Base-by-base conservation (phyloP, 1,140 invertebrate species). In the Zaprionus kolodkinae region DNA sequence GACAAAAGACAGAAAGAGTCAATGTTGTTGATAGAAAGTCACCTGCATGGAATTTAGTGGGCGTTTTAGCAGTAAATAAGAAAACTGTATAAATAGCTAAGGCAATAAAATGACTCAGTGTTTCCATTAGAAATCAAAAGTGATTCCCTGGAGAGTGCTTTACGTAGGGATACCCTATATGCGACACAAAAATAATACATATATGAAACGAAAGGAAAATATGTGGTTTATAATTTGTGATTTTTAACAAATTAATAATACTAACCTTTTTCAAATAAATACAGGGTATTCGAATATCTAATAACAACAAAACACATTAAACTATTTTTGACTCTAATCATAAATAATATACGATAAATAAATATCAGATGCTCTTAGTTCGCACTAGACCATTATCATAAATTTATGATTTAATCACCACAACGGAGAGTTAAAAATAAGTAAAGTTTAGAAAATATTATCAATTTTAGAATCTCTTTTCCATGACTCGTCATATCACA, bases 391-490 rank as follows among this genome's bases (percentile, higher is more conserved):
- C 15, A 66, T 66, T 57, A 66, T 55, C 25, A 55, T 33, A 66
- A 66, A 66, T 66, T 56, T 43, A 36, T 59, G 55, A 67, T 59
- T 59, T 45, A 27, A 6, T 21, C 11, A 45, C 36, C 13, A 36
- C 2, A 5, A 50, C 10, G 11, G 21, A 11, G 1, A 25, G 45
- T 10, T 48, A 11, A 48, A 67, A 12, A 30, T 48, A 54, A 43
- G 43, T 57, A 64, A 38, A 17, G 17, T 13, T 25, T 33, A 36
- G 38, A 13, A 10, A 68, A 76, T 9, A 56, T 45, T 76, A 79
- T 72, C 79, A 84, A 84, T 79, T 72, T 63, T 36, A 45, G 5
- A n/a, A 64, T 55, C n/a, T 38, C 21, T 25, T 30, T 50, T 50
- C 17, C 9, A 25, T 21, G 9, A 38, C 40, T 45, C 38, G 9